phyloP scores from a whole-genome alignment of 2,888 invertebrate genomes.

The Ctena decussata region DNA sequence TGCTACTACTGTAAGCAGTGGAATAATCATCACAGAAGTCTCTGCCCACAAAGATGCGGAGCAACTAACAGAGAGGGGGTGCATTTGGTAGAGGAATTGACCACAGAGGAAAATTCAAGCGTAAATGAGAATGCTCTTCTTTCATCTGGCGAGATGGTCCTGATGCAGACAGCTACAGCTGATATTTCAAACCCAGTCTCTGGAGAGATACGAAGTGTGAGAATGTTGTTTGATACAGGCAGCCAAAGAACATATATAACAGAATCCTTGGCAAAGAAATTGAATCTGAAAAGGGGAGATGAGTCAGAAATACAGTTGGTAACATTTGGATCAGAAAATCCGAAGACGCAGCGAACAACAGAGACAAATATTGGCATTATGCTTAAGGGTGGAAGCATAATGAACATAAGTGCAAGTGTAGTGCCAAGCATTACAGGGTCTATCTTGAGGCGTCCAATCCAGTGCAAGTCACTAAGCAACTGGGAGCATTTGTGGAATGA shows the following conservation, averaged over 20 bases:
- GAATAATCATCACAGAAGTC: neutral
- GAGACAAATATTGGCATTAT: neutral
- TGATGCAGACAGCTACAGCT: conserved; percentile 10
- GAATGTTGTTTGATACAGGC: conserved; percentile 14
- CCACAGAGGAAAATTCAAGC: no score
- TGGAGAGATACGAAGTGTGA: neutral
- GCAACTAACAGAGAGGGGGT: neutral
- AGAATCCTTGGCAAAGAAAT: conserved; percentile 10
- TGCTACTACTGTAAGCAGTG: neutral
- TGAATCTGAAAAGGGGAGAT: neutral
- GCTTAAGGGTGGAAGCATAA: neutral
- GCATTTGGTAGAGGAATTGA: neutral
- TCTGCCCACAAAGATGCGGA: neutral
- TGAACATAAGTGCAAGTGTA: neutral
- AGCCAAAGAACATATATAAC: conserved; percentile 20
- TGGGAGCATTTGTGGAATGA: neutral
- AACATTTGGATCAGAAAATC: conserved; percentile 30
- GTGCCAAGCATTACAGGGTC: neutral
- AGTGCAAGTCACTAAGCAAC: neutral
- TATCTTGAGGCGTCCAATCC: neutral
- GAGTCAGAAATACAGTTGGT: conserved; percentile 8
- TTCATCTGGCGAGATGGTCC: neutral
- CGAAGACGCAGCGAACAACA: neutral
- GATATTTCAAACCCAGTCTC: neutral
- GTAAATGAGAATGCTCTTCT: neutral